These are phyloP conservation scores for Apotomis turbidana DNA, from an alignment of 2,888 invertebrate species.

Conservation along the genomic window DNA sequence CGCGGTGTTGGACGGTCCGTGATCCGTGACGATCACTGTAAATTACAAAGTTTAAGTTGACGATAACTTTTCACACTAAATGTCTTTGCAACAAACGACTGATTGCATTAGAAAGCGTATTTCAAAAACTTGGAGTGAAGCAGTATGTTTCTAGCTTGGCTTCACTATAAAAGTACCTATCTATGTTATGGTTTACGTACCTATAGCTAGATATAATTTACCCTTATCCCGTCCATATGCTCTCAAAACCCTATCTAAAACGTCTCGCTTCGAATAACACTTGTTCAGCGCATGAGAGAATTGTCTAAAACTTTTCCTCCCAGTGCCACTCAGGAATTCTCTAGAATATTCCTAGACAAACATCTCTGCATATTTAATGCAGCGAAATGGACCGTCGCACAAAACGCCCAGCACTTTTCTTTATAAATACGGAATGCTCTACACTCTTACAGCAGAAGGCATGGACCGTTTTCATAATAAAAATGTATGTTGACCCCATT, in stretches of 20 bases:
- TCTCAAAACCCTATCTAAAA: neutral
- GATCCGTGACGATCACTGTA: too few species aligned
- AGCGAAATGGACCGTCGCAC: conserved; percentile 14
- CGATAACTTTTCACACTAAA: too few species aligned
- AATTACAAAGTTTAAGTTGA: too few species aligned
- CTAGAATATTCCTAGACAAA: conserved; percentile 28
- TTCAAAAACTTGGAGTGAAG: too few species aligned
- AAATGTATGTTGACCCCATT: conserved; percentile 24
- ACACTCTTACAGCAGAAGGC: neutral
- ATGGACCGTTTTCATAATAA: conserved; percentile 21
- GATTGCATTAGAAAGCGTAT: too few species aligned
- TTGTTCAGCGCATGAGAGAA: conserved; percentile 4
- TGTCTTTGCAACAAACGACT: too few species aligned
- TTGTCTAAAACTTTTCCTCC: conserved; percentile 12
- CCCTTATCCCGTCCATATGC: neutral
- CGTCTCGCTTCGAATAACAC: conserved; percentile 7
- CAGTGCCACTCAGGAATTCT: conserved; percentile 10
- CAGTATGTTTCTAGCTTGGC: too few species aligned
- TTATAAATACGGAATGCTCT: conserved; percentile 30
- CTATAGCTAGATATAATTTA: neutral
- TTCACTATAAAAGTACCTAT: too few species aligned
- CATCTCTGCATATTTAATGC: conserved; percentile 29
- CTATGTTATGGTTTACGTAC: neutral
- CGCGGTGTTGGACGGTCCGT: too few species aligned
- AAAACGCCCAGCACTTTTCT: conserved; percentile 32